Evolutionary conservation across 2,797 vertebrate genomes (phyloP), one percentile per base, ranked within the genome.

Genomic region (Anas flavirostris): DNA sequence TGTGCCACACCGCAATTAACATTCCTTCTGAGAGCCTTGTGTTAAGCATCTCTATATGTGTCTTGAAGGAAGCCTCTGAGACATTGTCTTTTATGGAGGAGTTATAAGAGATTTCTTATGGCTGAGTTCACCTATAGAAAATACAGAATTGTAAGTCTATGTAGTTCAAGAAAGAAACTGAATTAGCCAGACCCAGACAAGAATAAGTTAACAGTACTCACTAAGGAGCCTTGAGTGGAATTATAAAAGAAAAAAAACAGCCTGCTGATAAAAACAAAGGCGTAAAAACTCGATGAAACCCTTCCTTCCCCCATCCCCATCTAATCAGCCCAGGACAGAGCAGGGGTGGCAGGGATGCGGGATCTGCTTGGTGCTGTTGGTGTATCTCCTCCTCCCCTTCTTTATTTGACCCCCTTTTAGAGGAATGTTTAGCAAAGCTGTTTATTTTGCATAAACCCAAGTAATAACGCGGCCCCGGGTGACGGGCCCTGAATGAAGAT

Each of bases 91-190:
- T 97, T 96, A 94, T 94, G 89, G 93, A 93, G 88, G 85, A 91
- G 25, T 96, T 97, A 64, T 93, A 98, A 98, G 97, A 97, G 96
- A 98, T 98, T 98, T 97, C 97, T 98, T 97, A 98, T 97, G 97
- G 97, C 96, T 98, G 97, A 98, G 94, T 98, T 98, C 97, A 97
- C 96, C 98, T 97, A 98, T 98, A 98, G 97, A 98, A 98, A 98
- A 96, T 90, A 66, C 78, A 97, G 97, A 97, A 97, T 97, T 98
- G 97, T 97, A 97, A 97, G 97, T 97, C 96, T 97, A 95, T 92
- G 86, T 95, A 96, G 97, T 96, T 96, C 82, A 89, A 97, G 97
- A 97, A 96, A 96, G 97, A 97, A 97, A 97, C 91, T 96, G 93
- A 97, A 96, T 95, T 96, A 95, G 95, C 87, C 85, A 83, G 93